phyloP scores from a whole-genome alignment of 2,113 vertebrate species.

The Heterotilapia buettikoferi region DNA sequence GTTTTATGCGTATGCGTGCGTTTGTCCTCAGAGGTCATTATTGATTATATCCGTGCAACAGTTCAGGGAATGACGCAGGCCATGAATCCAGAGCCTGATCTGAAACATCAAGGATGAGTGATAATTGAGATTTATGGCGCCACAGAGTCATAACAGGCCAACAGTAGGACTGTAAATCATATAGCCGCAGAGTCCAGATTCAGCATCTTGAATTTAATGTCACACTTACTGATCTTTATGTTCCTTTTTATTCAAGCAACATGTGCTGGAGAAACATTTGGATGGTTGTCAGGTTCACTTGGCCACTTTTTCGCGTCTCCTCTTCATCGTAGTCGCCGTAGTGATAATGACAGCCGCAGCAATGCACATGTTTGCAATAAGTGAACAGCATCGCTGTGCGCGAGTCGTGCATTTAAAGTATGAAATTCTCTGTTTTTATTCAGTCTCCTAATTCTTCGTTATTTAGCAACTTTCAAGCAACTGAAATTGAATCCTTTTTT shows the following conservation, averaged over 20 bases:
- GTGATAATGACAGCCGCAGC: slow-evolving; percentile 9
- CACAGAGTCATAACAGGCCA: neutral
- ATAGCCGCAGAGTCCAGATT: neutral
- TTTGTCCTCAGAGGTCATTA: slow-evolving; percentile 15
- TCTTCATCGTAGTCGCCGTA: neutral
- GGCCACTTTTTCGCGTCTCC: slow-evolving; percentile 4
- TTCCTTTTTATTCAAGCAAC: neutral
- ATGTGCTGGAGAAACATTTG: neutral
- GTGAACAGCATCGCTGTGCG: neutral
- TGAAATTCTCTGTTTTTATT: neutral
- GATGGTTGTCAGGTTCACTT: slow-evolving; percentile 4
- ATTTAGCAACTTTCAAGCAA: neutral
- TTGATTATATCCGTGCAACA: slow-evolving; percentile 18
- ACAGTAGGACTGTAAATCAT: slow-evolving; percentile 1
- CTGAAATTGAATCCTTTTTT: neutral
- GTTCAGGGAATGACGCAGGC: neutral
- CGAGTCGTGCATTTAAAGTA: slow-evolving; percentile 6
- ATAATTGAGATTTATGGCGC: slow-evolving; percentile 29
- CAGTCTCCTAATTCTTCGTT: neutral
- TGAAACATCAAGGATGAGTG: slow-evolving; percentile 19
- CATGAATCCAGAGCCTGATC: slow-evolving; percentile 4
- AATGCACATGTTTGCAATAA: slow-evolving; percentile 43
- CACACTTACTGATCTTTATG: slow-evolving; percentile 1
- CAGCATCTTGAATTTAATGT: neutral
- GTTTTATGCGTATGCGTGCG: neutral